These are phyloP conservation scores for Shinisaurus crocodilurus DNA, from an alignment of 2,113 vertebrate genomes.

Conservation along the genomic window DNA sequence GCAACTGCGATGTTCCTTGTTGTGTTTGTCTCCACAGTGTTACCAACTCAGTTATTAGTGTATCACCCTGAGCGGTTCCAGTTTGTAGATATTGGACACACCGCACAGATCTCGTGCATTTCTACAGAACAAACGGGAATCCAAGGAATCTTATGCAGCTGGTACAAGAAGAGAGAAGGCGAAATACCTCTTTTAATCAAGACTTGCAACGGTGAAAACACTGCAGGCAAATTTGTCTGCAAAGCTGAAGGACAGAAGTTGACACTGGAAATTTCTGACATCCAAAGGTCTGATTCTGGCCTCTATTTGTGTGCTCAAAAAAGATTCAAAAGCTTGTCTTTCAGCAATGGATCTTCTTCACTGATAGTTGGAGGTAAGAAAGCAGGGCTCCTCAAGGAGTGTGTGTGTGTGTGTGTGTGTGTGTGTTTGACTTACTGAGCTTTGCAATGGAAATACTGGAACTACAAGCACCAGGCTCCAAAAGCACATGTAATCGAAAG, in stretches of 20 bases:
- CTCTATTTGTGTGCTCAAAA: background rate
- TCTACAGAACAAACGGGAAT: accelerated
- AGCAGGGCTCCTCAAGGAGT: background rate
- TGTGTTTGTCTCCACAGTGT: background rate
- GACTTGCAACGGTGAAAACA: background rate
- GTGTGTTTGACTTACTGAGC: too few species aligned
- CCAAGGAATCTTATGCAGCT: accelerated
- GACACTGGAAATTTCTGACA: accelerated
- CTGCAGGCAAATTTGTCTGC: background rate
- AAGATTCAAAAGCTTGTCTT: too few species aligned
- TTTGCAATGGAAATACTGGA: background rate
- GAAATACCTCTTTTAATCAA: background rate
- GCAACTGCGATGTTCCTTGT: background rate
- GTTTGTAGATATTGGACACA: background rate
- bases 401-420: too few species aligned
- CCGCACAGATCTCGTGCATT: background rate
- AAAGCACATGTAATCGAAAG: too few species aligned
- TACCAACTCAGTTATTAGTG: background rate
- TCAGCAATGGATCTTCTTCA: too few species aligned
- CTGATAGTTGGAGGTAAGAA: constrained; percentile 18
- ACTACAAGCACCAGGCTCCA: too few species aligned
- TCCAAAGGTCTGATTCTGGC: accelerated
- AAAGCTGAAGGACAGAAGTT: accelerated
- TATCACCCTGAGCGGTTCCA: background rate
- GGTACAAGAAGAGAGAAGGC: background rate